Base-by-base conservation (phyloP, 2,113 vertebrate genomes). In the Geothlypis trichas region DNA sequence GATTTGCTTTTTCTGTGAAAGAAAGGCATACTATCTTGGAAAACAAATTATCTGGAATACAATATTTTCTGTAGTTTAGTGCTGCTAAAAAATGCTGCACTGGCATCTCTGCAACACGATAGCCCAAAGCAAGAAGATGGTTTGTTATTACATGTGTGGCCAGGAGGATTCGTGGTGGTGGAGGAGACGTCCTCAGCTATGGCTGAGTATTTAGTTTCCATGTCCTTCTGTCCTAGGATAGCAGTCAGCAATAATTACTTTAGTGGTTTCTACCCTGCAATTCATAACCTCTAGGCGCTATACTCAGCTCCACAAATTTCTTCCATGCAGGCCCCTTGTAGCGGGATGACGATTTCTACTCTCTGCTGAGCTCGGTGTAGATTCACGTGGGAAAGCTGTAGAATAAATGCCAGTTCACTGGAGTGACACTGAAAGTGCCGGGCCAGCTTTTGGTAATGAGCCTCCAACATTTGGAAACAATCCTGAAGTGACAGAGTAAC, bases 241-340 rank as follows among this genome's bases (percentile, higher is more conserved):
- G 78, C 87, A 94, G 91, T 96, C 94, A 96, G 87, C 93, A 95
- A 52, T 93, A 96, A 93, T 95, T 83, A 68, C 79, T 87, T 86
- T 47, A 86, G 87, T 92, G 95, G 88, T 93, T 95, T 95, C 66
- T 95, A 90, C 95, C 61, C 90, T 96, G 72, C 88, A 96, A 93
- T 96, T 94, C 28, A 10, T 83, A 90, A n/a, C 42, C 88, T 92
- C 92, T 49, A 49, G 87, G 84, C 87, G 87, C 71, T 80, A 42
- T 82, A 74, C 78, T 76, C 51, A 94, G 61, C 72, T 88, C 76
- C 85, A 90, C 57, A 93, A 93, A 95, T 92, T 94, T 1, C 9
- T 92, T 93, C 92, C 92, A 78, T 86, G 76, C 41, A 30, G 73
- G 52, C 37, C 65, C 66, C 37, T 93, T 94, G 79, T 72, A 92